Evolutionary conservation across 2,888 invertebrate genomes (phyloP).

Genomic region (Sinotaia quadrata): DNA sequence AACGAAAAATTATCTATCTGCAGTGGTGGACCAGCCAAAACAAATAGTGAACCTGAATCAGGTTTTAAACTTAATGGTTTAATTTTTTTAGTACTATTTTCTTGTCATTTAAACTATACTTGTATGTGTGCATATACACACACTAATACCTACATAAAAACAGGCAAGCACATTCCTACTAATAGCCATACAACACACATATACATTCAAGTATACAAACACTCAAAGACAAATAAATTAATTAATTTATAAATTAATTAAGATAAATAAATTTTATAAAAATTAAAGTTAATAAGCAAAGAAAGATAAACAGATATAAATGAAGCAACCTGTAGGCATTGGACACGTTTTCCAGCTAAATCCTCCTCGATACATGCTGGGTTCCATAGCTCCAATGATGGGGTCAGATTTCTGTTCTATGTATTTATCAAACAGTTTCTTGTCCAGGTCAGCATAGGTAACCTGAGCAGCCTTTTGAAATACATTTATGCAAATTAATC

Average conservation of each 20-base stretch:
- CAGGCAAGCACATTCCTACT: no score
- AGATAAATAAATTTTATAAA: neutral
- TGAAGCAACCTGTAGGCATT: slow-evolving; percentile 71
- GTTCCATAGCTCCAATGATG: slow-evolving; percentile 94
- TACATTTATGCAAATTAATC: neutral
- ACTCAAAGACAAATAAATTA: slow-evolving; percentile 1
- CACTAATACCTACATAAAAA: no score
- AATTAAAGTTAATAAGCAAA: neutral
- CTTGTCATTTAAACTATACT: no score
- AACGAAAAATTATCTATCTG: no score
- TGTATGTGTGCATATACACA: no score
- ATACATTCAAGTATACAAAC: slow-evolving; percentile 1
- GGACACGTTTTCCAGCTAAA: slow-evolving; percentile 86
- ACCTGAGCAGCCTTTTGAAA: slow-evolving; percentile 61
- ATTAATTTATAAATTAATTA: slow-evolving; percentile 1
- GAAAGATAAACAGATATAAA: neutral
- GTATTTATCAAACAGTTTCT: slow-evolving; percentile 71
- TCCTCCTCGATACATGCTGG: slow-evolving; percentile 93
- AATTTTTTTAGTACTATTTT: no score
- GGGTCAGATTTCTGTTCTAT: slow-evolving; percentile 92
- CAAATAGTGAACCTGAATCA: no score
- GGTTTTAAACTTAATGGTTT: no score
- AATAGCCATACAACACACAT: no score
- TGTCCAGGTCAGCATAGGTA: slow-evolving; percentile 67
- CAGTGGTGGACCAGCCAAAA: no score